Percentiles rank a stretch among this genome's conserved stretches.
Conservation (phyloP, 2,797 vertebrate species). For the Morelia viridis region DNA sequence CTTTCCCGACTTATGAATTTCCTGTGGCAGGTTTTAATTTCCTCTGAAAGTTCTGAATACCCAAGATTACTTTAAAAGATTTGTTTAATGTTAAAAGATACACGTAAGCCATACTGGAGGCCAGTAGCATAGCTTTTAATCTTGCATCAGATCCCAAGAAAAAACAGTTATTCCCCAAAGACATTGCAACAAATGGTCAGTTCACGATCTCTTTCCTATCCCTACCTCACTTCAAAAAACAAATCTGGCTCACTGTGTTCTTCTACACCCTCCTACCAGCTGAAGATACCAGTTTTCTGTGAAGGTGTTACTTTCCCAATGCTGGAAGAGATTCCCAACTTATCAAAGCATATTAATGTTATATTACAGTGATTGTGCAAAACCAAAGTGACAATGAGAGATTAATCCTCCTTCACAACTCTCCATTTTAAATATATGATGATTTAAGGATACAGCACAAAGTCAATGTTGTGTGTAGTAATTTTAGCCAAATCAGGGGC, state of each 20-base stretch:
- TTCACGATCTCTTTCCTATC: neutral
- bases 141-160: neutral
- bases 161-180: neutral
- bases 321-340: neutral
- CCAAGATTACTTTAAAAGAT: neutral
- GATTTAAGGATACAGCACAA: neutral
- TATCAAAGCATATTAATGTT: neutral
- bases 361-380: neutral
- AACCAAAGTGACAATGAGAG: neutral
- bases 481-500: neutral
- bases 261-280: neutral
- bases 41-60: neutral
- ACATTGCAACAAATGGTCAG: neutral
- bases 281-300: neutral
- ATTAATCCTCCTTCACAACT: neutral
- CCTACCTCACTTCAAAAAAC: neutral
- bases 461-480: neutral
- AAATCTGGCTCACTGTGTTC: neutral
- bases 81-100: neutral
- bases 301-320: neutral
- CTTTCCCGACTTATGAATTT: neutral
- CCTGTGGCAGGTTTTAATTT: neutral
- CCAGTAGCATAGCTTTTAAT: neutral
- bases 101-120: neutral
- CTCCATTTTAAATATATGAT: neutral